Base-by-base conservation (phyloP, 1,140 invertebrate species). In the Drosophila virilis region DNA sequence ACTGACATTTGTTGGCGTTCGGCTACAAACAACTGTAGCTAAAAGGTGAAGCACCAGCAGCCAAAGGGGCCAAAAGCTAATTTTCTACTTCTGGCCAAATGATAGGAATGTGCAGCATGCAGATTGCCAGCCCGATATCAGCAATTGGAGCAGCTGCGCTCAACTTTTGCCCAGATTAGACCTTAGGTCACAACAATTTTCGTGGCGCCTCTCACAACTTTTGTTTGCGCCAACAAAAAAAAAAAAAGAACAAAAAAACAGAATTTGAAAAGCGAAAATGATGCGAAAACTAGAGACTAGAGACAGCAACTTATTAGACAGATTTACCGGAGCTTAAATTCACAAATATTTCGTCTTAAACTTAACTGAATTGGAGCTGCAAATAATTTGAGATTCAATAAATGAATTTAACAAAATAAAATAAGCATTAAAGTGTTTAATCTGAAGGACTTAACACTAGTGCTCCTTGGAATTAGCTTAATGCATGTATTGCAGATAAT, bases 1-100 rank as follows among this genome's bases (percentile, higher is more conserved):
- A 82, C 81, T 85, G 81, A 78, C 81, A 85, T 85, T 85, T 85
- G 81, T 74, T 77, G 71, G 74, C 65, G 65, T 60, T 72, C 57
- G 82, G 58, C 22, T 67, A 59, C 13, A 67, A 68, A 40, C 59
- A 73, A 59, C 46, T 48, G 54, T 35, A 55, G 45, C 17, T 40
- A 12, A n/a, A 15, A 22, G 8, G 43, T 10, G 22, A 45, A 22
- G 7, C 15, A 8, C 2, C 8, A 43, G 46, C 10, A 33, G 13
- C 33, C 0, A 9, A 6, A 15, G 46, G 12, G 42, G 70, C 22
- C 22, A 66, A 67, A 55, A 46, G 48, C 35, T 60, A 68, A 51
- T 68, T 54, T 59, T 45, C 38, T 62, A 22, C 55, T 28, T 28
- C 22, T 59, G 35, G 70, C 70, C 70, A 67, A 45, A 66, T 60